A percentile compares a stretch with the other conserved stretches of the same genome.
Evolutionary conservation across 2,797 vertebrate species (phyloP).

Genomic region (Crypturellus tataupa): DNA sequence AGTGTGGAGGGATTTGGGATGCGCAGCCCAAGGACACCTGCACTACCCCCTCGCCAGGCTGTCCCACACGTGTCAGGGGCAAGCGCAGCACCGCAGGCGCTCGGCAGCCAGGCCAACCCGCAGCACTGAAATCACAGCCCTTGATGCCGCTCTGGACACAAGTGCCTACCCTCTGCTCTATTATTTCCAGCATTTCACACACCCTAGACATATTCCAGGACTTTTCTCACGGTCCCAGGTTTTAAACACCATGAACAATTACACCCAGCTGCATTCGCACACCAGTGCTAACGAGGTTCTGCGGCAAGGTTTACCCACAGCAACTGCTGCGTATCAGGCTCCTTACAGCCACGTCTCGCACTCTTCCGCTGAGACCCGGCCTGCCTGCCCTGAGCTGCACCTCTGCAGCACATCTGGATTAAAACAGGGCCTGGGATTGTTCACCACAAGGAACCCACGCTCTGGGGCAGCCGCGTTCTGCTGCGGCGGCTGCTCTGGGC

Average conservation of each 20-base stretch:
- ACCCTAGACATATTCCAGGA: neutral
- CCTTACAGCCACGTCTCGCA: neutral
- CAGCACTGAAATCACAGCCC: neutral
- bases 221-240: neutral
- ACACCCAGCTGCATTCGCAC: neutral
- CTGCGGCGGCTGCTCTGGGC: neutral
- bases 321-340: neutral
- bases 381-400: neutral
- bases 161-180: neutral
- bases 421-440: neutral
- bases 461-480: fast-evolving
- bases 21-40: neutral
- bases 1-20: neutral
- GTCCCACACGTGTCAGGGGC: fast-evolving
- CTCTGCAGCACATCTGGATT: neutral
- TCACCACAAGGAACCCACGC: neutral
- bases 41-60: neutral
- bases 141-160: neutral
- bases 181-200: neutral
- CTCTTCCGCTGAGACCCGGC: neutral
- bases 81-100: neutral
- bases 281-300: neutral
- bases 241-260: conserved; percentile 22
- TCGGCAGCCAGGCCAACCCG: fast-evolving
- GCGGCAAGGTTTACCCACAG: neutral